Evolutionary conservation across 1,140 invertebrate species (phyloP).

Genomic region (Papilio xuthus): DNA sequence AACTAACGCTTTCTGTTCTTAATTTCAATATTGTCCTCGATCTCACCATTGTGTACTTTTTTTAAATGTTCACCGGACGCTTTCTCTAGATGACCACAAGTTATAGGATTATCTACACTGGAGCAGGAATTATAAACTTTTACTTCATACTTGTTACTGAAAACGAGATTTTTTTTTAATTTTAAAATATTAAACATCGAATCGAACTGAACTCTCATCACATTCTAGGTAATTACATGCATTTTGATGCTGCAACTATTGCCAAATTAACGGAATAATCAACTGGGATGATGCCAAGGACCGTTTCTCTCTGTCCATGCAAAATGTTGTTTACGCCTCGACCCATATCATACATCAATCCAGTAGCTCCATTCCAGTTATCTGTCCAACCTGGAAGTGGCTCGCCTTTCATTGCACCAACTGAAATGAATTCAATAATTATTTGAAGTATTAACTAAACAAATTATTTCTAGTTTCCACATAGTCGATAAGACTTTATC

Average conservation of each 20-base stretch:
- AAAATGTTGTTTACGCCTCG: slow-evolving; percentile 87
- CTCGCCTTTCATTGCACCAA: slow-evolving; percentile 6
- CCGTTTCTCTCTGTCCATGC: slow-evolving; percentile 76
- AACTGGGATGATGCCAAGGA: slow-evolving; percentile 88
- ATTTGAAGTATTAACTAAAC: too few relatives aligned
- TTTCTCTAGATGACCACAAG: slow-evolving; percentile 8
- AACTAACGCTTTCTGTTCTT: too few relatives aligned
- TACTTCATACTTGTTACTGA: slow-evolving; percentile 28
- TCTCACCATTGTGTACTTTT: slow-evolving; percentile 10
- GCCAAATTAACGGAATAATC: slow-evolving; percentile 89
- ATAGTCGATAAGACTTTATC: too few relatives aligned
- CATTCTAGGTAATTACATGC: slow-evolving; percentile 28
- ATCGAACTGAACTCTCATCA: background rate
- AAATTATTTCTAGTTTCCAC: too few relatives aligned
- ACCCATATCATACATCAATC: slow-evolving; percentile 82
- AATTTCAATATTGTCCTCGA: background rate
- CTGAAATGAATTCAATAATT: slow-evolving; percentile 2
- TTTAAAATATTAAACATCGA: too few relatives aligned
- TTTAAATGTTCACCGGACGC: background rate
- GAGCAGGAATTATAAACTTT: slow-evolving; percentile 45
- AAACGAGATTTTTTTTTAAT: background rate
- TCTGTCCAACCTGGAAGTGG: slow-evolving; percentile 89
- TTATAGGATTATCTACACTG: slow-evolving; percentile 42
- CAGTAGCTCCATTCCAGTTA: slow-evolving; percentile 92
- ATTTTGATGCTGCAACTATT: slow-evolving; percentile 83